These are phyloP conservation scores for Gambusia holbrooki DNA, from an alignment of 2,113 vertebrate genomes.

Conservation along the genomic window DNA sequence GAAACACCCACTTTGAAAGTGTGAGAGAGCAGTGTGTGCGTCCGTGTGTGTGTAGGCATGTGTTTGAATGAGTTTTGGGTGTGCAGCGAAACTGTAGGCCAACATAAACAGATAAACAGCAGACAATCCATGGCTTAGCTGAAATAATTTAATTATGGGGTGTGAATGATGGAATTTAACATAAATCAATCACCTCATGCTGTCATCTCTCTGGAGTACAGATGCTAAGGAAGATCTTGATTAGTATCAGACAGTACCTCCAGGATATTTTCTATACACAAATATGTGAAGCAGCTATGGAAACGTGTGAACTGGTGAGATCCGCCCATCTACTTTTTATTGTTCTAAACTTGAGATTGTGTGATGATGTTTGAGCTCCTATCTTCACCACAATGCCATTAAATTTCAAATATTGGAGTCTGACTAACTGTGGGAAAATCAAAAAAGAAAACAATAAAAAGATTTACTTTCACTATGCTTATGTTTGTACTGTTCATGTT, in stretches of 20 bases:
- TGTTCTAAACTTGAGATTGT: slow-evolving; percentile 6
- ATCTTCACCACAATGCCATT: slow-evolving; percentile 24
- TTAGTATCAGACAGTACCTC: slow-evolving; percentile 20
- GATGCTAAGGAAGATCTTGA: slow-evolving; percentile 22
- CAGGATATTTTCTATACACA: slow-evolving; percentile 49
- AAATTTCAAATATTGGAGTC: slow-evolving; percentile 14
- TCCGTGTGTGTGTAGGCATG: neutral
- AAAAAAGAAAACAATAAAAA: slow-evolving; percentile 20
- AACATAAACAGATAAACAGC: slow-evolving; percentile 55
- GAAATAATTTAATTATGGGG: slow-evolving; percentile 63
- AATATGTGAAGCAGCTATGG: slow-evolving; percentile 27
- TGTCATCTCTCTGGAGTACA: slow-evolving; percentile 20
- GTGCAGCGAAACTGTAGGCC: slow-evolving; percentile 36
- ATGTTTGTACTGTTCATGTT: too few relatives aligned
- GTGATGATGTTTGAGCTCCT: slow-evolving; percentile 21
- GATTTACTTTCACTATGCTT: too few relatives aligned
- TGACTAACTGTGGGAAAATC: slow-evolving; percentile 15
- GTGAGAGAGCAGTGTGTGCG: neutral
- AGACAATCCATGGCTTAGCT: slow-evolving; percentile 8
- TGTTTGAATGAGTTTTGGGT: slow-evolving; percentile 29
- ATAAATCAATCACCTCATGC: slow-evolving; percentile 51
- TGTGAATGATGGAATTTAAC: slow-evolving; percentile 52
- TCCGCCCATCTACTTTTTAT: slow-evolving; percentile 2
- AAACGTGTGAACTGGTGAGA: slow-evolving; percentile 16
- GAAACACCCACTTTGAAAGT: neutral